These are phyloP conservation scores for Drosophila fuyamai DNA, from an alignment of 1,140 invertebrate species.

Conservation along the genomic window DNA sequence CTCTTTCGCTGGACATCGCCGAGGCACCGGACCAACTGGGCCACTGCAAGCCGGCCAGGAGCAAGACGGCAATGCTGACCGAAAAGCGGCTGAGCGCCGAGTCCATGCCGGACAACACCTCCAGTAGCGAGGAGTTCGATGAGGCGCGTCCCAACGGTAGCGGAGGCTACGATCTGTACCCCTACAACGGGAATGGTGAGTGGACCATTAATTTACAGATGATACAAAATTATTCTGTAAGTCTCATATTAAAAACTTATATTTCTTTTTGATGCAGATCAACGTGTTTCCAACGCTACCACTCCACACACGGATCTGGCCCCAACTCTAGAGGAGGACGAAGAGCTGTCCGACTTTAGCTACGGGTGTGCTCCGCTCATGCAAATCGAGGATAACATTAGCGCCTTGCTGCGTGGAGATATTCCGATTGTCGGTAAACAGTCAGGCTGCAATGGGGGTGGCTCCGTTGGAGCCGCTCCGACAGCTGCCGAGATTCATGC, in stretches of 20 bases:
- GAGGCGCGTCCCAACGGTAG: slow-evolving; percentile 68
- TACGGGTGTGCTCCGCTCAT: slow-evolving; percentile 85
- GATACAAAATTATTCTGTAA: too few species aligned
- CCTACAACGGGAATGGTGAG: slow-evolving; percentile 85
- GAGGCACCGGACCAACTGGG: slow-evolving; percentile 58
- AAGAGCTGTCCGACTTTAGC: slow-evolving; percentile 86
- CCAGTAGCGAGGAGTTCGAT: slow-evolving; percentile 73
- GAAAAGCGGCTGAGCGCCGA: slow-evolving; percentile 72
- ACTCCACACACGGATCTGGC: slow-evolving; percentile 85
- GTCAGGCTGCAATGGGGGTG: slow-evolving; percentile 17
- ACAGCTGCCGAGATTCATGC: slow-evolving; percentile 66
- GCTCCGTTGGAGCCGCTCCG: slow-evolving; percentile 17
- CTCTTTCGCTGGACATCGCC: slow-evolving; percentile 71
- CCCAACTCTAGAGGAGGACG: slow-evolving; percentile 88
- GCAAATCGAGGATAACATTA: slow-evolving; percentile 88
- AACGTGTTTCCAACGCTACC: slow-evolving; percentile 67
- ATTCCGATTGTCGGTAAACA: slow-evolving; percentile 82
- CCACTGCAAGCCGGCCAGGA: slow-evolving; percentile 51
- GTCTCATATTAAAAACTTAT: not conserved
- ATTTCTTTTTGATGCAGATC: slow-evolving; percentile 31
- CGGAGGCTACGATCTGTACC: slow-evolving; percentile 57
- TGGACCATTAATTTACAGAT: not conserved
- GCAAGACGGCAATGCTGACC: slow-evolving; percentile 69
- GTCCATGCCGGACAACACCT: slow-evolving; percentile 75
- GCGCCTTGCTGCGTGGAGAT: slow-evolving; percentile 86